Percentiles rank a stretch among this genome's conserved stretches.
These are phyloP conservation scores for Branchellion lobata DNA, from an alignment of 2,888 invertebrate genomes.

Conservation along the genomic window DNA sequence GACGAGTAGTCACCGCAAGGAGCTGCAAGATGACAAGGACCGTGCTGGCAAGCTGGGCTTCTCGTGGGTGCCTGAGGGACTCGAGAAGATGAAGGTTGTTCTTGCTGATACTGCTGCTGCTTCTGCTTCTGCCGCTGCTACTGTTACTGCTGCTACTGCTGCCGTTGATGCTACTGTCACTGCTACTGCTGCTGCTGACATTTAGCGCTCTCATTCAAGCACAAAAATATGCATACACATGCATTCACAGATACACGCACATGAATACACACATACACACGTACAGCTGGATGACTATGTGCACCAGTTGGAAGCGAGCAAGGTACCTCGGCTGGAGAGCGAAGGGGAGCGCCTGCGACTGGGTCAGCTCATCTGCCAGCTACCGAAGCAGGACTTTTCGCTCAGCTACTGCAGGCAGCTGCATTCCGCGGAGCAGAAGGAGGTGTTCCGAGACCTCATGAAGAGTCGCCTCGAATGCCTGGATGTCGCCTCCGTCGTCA, in stretches of 20 bases:
- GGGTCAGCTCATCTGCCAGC: slow-evolving; percentile 79
- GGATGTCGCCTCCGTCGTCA: slow-evolving; percentile 65
- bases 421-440: slow-evolving; percentile 63
- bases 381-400: slow-evolving; percentile 81
- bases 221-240: too few species aligned
- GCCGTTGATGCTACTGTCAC: too few species aligned
- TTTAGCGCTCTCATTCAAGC: too few species aligned
- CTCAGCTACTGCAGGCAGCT: slow-evolving; percentile 82
- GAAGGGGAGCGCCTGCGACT: slow-evolving; percentile 78
- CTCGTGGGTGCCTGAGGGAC: slow-evolving; percentile 74
- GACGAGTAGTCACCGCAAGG: slow-evolving; percentile 52
- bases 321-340: slow-evolving; percentile 75
- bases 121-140: background rate
- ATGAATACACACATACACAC: too few species aligned
- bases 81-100: slow-evolving; percentile 66
- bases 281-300: slow-evolving; percentile 86
- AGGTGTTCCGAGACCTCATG: slow-evolving; percentile 85
- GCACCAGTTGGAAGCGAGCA: slow-evolving; percentile 79
- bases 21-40: slow-evolving; percentile 67
- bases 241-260: too few species aligned
- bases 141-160: background rate
- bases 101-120: too few species aligned
- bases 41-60: slow-evolving; percentile 68
- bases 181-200: background rate
- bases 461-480: slow-evolving; percentile 90